Conservation (phyloP, 2,888 invertebrate genomes). For the Lochmaea capreae region DNA sequence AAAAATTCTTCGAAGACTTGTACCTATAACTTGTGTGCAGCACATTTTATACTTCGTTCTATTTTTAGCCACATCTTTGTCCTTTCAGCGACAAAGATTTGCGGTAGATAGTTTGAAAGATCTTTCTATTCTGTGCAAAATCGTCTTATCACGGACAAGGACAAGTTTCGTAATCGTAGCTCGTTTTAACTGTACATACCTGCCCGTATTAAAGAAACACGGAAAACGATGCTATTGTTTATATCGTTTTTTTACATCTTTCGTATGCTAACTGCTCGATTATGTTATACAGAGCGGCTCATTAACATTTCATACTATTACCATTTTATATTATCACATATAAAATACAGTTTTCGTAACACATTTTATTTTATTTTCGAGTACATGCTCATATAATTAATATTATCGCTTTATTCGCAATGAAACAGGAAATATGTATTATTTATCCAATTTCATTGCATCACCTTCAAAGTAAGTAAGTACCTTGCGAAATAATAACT, state of each 20-base stretch:
- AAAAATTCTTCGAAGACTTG: no score
- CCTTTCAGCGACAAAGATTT: slow-evolving; percentile 25
- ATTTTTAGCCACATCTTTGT: slow-evolving; percentile 24
- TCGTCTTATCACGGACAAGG: slow-evolving; percentile 33
- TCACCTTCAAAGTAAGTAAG: no score
- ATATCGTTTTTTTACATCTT: slow-evolving; percentile 55
- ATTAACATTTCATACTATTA: background rate
- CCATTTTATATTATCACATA: no score
- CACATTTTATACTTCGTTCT: slow-evolving; percentile 8
- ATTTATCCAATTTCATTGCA: no score
- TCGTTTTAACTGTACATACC: slow-evolving; percentile 55
- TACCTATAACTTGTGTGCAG: background rate
- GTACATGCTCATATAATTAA: no score
- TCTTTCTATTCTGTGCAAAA: slow-evolving; percentile 10
- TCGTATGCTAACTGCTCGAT: slow-evolving; percentile 55
- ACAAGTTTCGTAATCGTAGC: slow-evolving; percentile 36
- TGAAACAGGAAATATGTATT: no score
- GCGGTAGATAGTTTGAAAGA: slow-evolving; percentile 19
- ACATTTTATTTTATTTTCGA: no score
- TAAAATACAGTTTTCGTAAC: no score
- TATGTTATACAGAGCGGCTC: slow-evolving; percentile 42
- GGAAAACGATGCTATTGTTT: slow-evolving; percentile 57
- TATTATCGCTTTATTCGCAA: no score
- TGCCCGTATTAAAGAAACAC: slow-evolving; percentile 40
- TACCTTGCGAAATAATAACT: no score